Percentiles rank a stretch among this genome's conserved stretches.
Evolutionary conservation across 2,888 invertebrate species (phyloP).

Genomic region (Perithous albicinctus): DNA sequence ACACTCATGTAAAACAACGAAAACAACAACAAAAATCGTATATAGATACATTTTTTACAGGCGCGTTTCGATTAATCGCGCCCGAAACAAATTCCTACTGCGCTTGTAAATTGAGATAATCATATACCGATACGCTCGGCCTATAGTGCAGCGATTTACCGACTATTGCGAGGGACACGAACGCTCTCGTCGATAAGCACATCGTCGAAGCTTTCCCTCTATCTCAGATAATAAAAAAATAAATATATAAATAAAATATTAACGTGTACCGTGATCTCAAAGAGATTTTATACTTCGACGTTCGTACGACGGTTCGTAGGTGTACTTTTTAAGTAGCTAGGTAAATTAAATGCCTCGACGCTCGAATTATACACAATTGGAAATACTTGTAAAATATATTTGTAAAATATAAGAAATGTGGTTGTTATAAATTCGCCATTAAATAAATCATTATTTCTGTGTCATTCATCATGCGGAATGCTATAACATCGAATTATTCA

Average conservation of each 20-base stretch:
- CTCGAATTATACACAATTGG: conserved; percentile 24
- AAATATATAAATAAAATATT: conserved; percentile 5
- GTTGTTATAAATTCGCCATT: not conserved
- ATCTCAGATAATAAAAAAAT: not conserved
- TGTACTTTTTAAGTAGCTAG: conserved; percentile 57
- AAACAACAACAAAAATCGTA: conserved; percentile 22
- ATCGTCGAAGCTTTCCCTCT: conserved; percentile 25
- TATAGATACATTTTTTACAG: conserved; percentile 46
- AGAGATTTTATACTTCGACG: conserved; percentile 55
- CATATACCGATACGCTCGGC: conserved; percentile 36
- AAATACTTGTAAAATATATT: not conserved
- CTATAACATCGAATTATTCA: not conserved
- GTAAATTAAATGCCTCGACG: conserved; percentile 48
- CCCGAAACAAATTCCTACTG: conserved; percentile 38
- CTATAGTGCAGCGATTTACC: conserved; percentile 39
- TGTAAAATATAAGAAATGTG: not conserved
- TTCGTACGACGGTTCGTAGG: conserved; percentile 39
- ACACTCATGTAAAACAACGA: conserved; percentile 43
- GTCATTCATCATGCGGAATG: no score
- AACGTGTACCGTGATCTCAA: conserved; percentile 58
- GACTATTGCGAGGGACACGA: conserved; percentile 4
- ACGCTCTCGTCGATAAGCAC: conserved; percentile 2
- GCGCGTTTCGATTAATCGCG: conserved; percentile 38
- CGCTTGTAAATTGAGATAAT: conserved; percentile 40
- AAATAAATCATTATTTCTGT: not conserved